Percentiles rank a stretch among this genome's conserved stretches.
Evolutionary conservation across 2,113 vertebrate genomes (phyloP).

Genomic region (Notothenia rossii): DNA sequence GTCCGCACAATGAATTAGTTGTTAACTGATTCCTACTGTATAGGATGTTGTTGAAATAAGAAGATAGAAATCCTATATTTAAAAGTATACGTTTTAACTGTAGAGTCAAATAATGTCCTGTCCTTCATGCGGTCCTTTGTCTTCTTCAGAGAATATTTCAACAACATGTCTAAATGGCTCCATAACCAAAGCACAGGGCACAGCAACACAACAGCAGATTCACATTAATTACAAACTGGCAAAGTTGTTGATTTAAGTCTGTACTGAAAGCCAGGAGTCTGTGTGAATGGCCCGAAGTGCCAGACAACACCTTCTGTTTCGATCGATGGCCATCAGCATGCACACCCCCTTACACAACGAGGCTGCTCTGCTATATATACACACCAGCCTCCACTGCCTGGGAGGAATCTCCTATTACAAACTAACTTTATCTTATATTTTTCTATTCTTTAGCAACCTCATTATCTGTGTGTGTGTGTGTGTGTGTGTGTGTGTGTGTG

Average conservation of each 20-base stretch:
- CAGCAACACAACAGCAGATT: conserved; percentile 68
- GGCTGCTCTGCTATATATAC: conserved; percentile 63
- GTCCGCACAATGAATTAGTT: background rate
- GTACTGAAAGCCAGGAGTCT: conserved; percentile 79
- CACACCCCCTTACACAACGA: conserved; percentile 56
- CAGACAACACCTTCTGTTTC: conserved; percentile 87
- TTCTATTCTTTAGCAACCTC: conserved; percentile 61
- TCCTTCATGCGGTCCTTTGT: conserved; percentile 24
- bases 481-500: background rate
- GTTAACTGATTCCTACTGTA: too few species aligned
- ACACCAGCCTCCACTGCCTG: conserved; percentile 55
- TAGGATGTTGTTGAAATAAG: background rate
- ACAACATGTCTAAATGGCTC: conserved; percentile 50
- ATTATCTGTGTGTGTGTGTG: conserved; percentile 59
- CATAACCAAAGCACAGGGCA: conserved; percentile 47
- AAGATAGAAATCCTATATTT: background rate
- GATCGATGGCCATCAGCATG: conserved; percentile 78
- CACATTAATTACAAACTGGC: conserved; percentile 82
- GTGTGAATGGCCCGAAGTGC: conserved; percentile 82
- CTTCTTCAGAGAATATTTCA: conserved; percentile 30
- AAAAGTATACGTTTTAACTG: background rate
- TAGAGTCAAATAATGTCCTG: background rate
- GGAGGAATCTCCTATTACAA: conserved; percentile 67
- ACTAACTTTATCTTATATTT: conserved; percentile 59
- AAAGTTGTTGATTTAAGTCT: conserved; percentile 83